Percentiles rank a stretch among this genome's conserved stretches.
Evolutionary conservation across 2,797 vertebrate species (phyloP).

Genomic region (Gorsachius magnificus): DNA sequence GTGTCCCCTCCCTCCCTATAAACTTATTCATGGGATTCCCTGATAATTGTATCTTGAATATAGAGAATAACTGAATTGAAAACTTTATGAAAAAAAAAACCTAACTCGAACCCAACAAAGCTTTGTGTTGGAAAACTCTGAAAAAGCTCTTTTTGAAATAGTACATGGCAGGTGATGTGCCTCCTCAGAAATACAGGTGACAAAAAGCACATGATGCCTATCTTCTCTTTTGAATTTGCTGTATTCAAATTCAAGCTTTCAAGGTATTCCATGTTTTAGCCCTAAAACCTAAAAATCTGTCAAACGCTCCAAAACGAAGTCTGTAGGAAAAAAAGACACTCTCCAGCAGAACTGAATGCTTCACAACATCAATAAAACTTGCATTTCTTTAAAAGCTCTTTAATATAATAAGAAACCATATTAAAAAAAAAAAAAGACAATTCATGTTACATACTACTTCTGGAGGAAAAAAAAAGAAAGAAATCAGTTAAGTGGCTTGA

Average conservation of each 20-base stretch:
- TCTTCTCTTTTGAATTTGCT: not conserved
- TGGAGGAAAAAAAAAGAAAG: not conserved
- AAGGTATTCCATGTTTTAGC: not conserved
- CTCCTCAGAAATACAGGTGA: not conserved
- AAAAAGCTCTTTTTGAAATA: not conserved
- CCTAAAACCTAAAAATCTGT: not conserved
- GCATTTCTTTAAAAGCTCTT: not conserved
- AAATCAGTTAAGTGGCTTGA: not conserved
- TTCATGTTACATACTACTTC: not conserved
- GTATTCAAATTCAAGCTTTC: not conserved
- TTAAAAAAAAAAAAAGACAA: not conserved
- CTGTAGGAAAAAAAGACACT: not conserved
- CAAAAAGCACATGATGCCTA: not conserved
- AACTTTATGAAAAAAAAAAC: not conserved
- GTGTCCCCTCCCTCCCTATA: not conserved
- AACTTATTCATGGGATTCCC: not conserved
- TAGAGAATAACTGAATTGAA: not conserved
- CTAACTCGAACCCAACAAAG: not conserved
- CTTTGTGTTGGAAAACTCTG: not conserved
- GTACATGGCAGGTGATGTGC: accelerated
- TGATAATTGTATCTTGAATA: not conserved
- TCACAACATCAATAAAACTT: not conserved
- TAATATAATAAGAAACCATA: not conserved
- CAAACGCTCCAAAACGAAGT: not conserved
- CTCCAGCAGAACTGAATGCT: not conserved